Base-by-base conservation (phyloP, 2,113 vertebrate genomes). In the Dromiciops gliroides region DNA sequence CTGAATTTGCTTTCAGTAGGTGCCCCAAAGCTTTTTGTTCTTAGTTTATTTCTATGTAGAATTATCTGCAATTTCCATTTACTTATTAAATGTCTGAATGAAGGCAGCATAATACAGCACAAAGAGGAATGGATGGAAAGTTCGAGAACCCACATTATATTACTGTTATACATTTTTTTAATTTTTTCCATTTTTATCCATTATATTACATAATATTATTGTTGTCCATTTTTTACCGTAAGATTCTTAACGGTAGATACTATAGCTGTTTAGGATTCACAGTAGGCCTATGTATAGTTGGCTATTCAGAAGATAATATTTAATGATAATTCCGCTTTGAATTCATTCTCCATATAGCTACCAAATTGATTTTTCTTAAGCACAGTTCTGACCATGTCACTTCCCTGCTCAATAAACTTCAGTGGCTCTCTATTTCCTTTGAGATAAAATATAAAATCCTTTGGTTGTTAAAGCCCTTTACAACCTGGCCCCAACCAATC, bases 31-130 rank as follows among this genome's bases (percentile, higher is more conserved):
- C 50, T 50, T 4, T 91, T 47, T 51, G 3, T 91, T 92, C n/a
- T 95, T 94, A 67, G 8, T 92, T 92, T 48, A 51, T 50, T 94
- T 88, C 60, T 92, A 16, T 88, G 31, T 92, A 91, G 90, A 93
- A 90, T 53, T 37, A 93, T 67, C 31, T 14, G 56, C 16, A 67
- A 60, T 60, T 60, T 60, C 56, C 28, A 60, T 60, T 60, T 60
- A 3, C 56, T 60, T 60, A 60, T 60, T 60, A 53, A 60, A 60
- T 31, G 28, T 60, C 56, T 60, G 28, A 31, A 60, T 60, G 26
- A 60, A 60, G 28, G 56, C 14, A 67, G 56, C 56, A 67, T 67
- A 12, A 31, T 37, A 67, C 28, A 37, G 11, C 12, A 10, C 56
- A 37, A 67, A 67, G 28, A 67, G 56, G 28, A 67, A 19, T 67